These are phyloP conservation scores for Vicugna pacos DNA, from an alignment of 2,113 vertebrate species.

Conservation along the genomic window DNA sequence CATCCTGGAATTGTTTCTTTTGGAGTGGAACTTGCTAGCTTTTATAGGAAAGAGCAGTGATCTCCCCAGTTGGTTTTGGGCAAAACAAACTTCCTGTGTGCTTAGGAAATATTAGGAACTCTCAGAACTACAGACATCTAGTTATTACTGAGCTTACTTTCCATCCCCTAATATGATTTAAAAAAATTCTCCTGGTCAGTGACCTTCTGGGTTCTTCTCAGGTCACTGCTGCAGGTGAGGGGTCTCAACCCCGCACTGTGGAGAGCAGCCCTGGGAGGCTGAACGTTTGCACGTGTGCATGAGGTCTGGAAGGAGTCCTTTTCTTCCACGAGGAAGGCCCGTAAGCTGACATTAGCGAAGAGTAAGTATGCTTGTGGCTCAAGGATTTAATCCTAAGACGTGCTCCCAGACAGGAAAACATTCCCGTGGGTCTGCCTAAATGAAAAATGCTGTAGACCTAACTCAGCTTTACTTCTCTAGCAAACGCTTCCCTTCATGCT, in stretches of 20 bases:
- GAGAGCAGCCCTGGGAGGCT: neutral
- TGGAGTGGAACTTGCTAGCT: neutral
- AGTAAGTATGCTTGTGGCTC: neutral
- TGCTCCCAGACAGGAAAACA: neutral
- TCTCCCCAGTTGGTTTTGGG: neutral
- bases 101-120: neutral
- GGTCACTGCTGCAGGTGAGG: neutral
- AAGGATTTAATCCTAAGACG: neutral
- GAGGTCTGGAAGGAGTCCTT: neutral
- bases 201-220: neutral
- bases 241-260: neutral
- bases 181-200: neutral
- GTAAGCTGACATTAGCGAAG: neutral
- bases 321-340: neutral
- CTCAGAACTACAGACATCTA: neutral
- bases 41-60: neutral
- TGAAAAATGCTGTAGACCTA: neutral
- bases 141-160: neutral
- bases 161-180: neutral
- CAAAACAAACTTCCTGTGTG: neutral
- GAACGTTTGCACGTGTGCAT: neutral
- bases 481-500: neutral
- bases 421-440: neutral
- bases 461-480: neutral
- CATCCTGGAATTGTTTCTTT: neutral